These are phyloP conservation scores for Ceyx melanurus DNA, from an alignment of 2,113 vertebrate species.

Conservation along the genomic window DNA sequence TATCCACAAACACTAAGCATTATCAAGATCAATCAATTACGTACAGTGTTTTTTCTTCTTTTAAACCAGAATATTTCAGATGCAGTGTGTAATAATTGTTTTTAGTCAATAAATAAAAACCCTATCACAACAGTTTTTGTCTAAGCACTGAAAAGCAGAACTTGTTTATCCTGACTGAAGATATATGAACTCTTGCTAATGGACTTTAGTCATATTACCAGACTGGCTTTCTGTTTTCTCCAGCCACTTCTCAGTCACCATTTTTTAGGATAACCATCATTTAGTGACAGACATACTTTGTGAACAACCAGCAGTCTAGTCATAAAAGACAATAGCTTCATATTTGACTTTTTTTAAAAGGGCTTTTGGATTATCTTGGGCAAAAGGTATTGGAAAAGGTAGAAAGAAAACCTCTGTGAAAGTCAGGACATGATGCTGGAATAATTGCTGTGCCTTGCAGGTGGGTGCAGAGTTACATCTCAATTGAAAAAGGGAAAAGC, in stretches of 20 bases:
- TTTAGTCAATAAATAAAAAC: constrained; percentile 38
- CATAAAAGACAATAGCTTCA: not conserved
- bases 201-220: not conserved
- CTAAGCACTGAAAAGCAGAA: constrained; percentile 13
- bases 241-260: not conserved
- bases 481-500: not conserved
- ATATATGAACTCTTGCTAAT: constrained; percentile 29
- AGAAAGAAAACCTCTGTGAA: not conserved
- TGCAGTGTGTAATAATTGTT: not conserved
- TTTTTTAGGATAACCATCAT: constrained; percentile 21
- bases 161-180: constrained; percentile 23
- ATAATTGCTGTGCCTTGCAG: not conserved
- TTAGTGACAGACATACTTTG: not conserved
- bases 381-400: not conserved
- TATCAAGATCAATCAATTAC: not conserved
- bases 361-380: not conserved
- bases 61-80: not conserved
- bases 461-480: not conserved
- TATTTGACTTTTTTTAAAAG: not conserved
- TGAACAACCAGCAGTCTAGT: not conserved
- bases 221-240: not conserved
- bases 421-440: not conserved
- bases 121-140: not conserved
- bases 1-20: not conserved
- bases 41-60: not conserved